Conservation (phyloP, 2,113 vertebrate species). For the Grammomys dolichurus region DNA sequence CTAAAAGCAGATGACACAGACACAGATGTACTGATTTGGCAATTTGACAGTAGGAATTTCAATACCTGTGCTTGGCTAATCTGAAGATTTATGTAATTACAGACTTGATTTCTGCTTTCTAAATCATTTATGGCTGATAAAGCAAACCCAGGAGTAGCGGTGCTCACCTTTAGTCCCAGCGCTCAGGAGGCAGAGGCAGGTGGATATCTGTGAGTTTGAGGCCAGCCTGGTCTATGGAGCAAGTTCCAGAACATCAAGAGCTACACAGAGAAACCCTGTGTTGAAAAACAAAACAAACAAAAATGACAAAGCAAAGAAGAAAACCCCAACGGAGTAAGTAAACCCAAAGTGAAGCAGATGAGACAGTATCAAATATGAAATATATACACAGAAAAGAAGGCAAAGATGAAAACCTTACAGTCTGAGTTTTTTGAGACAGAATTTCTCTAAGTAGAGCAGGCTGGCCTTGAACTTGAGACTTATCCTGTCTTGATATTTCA, state of each 20-base stretch:
- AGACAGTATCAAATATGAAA: conserved; percentile 34
- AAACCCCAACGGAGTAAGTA: neutral
- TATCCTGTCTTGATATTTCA: neutral
- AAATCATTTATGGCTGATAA: conserved; percentile 42
- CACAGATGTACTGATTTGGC: neutral
- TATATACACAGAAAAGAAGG: conserved; percentile 30
- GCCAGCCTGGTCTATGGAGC: neutral
- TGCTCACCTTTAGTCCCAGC: neutral
- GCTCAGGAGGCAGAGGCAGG: neutral
- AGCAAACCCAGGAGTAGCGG: neutral
- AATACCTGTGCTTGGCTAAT: neutral
- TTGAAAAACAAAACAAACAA: neutral
- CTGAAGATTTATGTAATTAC: conserved; percentile 36
- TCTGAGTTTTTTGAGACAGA: neutral
- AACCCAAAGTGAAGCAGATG: conserved; percentile 35
- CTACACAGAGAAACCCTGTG: neutral
- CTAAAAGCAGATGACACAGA: neutral
- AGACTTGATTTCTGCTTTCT: conserved; percentile 45
- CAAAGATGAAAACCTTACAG: neutral
- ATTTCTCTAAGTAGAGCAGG: neutral
- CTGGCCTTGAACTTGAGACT: neutral
- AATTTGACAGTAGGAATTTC: conserved; percentile 45
- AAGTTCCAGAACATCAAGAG: neutral
- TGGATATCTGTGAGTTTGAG: neutral
- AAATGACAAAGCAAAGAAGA: neutral